A percentile compares a stretch with the other conserved stretches of the same genome.
These are phyloP conservation scores for Prunella strophiata DNA, from an alignment of 2,797 vertebrate genomes.

Conservation along the genomic window DNA sequence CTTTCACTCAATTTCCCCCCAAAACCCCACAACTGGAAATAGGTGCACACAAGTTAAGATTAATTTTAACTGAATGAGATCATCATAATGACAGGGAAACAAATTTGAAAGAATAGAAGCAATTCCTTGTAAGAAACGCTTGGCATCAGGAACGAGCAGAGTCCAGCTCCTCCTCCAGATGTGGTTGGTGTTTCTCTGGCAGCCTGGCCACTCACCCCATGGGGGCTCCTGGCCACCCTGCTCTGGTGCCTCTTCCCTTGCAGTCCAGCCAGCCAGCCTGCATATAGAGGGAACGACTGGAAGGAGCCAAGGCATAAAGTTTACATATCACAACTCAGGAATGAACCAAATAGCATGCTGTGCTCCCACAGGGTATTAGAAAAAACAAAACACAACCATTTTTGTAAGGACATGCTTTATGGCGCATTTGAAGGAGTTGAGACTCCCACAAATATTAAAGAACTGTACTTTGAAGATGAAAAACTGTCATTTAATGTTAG, in stretches of 20 bases:
- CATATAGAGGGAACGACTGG: rapidly evolving
- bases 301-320: background rate
- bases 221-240: background rate
- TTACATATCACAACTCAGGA: background rate
- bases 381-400: background rate
- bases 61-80: background rate
- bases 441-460: background rate
- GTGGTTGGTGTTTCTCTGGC: background rate
- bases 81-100: background rate
- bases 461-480: background rate
- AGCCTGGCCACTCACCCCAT: background rate
- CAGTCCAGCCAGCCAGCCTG: background rate
- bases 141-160: rapidly evolving
- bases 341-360: background rate
- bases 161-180: background rate
- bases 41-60: background rate
- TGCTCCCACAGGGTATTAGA: background rate
- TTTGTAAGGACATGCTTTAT: background rate
- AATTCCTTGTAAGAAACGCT: background rate
- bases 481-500: background rate
- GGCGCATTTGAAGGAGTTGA: background rate
- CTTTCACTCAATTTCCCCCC: background rate
- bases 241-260: rapidly evolving
- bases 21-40: background rate
- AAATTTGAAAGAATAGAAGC: background rate